Conservation (phyloP, 2,113 vertebrate genomes). For the Tragelaphus strepsiceros region DNA sequence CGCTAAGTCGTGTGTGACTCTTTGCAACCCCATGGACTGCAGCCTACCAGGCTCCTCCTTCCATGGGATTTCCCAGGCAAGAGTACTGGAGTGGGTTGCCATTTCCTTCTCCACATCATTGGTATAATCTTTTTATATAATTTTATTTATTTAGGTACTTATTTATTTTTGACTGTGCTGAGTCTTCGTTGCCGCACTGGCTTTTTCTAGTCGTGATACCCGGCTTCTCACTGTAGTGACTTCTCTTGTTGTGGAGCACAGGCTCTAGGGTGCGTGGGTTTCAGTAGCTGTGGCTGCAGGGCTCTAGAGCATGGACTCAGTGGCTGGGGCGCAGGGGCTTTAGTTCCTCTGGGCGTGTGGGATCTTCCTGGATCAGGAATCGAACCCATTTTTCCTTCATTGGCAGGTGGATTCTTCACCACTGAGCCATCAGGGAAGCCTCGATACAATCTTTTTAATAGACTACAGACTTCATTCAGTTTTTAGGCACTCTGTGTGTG, state of each 20-base stretch:
- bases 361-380: background rate
- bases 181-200: fast-evolving
- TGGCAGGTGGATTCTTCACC: background rate
- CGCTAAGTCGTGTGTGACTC: too few relatives aligned
- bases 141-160: too few relatives aligned
- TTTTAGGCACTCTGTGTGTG: background rate
- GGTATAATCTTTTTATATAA: background rate
- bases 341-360: background rate
- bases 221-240: fast-evolving
- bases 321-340: background rate
- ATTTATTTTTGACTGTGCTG: background rate
- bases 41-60: too few relatives aligned
- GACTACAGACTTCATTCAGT: background rate
- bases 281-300: background rate
- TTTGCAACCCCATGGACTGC: too few relatives aligned
- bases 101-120: background rate
- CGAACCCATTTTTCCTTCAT: background rate
- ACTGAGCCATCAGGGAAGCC: background rate
- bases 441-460: background rate
- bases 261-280: background rate
- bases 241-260: background rate
- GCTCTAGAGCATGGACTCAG: background rate
- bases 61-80: too few relatives aligned
- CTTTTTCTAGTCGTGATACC: background rate
- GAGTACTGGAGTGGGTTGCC: too few relatives aligned